Conservation (phyloP, 2,797 vertebrate genomes). For the Dryobates pubescens region DNA sequence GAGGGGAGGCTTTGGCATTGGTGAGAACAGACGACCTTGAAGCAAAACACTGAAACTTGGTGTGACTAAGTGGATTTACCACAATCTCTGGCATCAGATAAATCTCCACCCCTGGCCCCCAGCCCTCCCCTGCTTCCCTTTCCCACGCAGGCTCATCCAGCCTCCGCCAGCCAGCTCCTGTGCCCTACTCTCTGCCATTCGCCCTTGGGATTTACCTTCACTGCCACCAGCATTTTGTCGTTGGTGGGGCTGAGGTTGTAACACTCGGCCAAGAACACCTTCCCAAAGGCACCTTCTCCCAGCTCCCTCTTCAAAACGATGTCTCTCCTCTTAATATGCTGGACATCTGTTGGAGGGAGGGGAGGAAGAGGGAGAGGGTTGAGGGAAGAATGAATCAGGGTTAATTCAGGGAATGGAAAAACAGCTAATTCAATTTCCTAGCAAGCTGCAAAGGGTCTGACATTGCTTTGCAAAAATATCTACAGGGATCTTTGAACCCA, state of each 20-base stretch:
- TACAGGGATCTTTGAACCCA: slow-evolving; percentile 29
- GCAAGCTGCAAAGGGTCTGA: slow-evolving; percentile 19
- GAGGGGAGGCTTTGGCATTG: not conserved
- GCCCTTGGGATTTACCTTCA: slow-evolving; percentile 86
- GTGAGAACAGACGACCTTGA: not conserved
- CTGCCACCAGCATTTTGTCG: slow-evolving; percentile 98
- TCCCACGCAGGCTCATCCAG: slow-evolving; percentile 8
- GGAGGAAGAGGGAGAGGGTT: slow-evolving; percentile 54
- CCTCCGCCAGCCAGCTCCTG: not conserved
- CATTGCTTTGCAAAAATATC: slow-evolving; percentile 30
- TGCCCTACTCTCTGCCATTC: not conserved
- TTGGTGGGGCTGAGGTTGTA: slow-evolving; percentile 97
- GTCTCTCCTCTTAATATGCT: slow-evolving; percentile 95
- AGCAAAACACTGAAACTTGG: not conserved
- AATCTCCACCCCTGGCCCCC: not conserved
- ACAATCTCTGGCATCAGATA: not conserved
- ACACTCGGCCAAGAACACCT: slow-evolving; percentile 98
- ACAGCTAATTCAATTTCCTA: slow-evolving; percentile 57
- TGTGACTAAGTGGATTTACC: slow-evolving; percentile 26
- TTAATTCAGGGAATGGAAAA: slow-evolving; percentile 58
- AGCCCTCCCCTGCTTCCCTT: not conserved
- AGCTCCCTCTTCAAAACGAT: slow-evolving; percentile 96
- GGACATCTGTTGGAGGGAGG: slow-evolving; percentile 86
- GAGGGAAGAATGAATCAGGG: slow-evolving; percentile 49
- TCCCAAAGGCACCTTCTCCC: slow-evolving; percentile 96